Evolutionary conservation across 2,888 invertebrate genomes (phyloP).

Genomic region (Ephialtes manifestator): DNA sequence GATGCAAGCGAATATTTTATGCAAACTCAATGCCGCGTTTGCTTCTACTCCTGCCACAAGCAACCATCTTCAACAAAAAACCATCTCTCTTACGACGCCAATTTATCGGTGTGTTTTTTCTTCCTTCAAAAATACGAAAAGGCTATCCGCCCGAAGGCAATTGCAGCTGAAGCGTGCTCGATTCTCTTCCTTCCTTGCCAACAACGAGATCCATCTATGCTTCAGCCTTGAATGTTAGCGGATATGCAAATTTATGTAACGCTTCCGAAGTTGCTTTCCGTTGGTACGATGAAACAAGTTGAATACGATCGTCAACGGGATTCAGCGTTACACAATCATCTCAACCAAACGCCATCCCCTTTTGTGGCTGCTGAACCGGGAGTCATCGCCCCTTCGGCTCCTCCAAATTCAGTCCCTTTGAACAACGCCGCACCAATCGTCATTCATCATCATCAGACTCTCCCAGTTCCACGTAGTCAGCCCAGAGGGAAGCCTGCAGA

Average conservation of each 20-base stretch:
- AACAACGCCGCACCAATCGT: slow-evolving; percentile 43
- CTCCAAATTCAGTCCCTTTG: slow-evolving; percentile 39
- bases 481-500: slow-evolving; percentile 36
- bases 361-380: neutral
- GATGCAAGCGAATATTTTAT: slow-evolving; percentile 77
- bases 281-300: slow-evolving; percentile 5
- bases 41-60: slow-evolving; percentile 66
- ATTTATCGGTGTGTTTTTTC: slow-evolving; percentile 39
- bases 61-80: slow-evolving; percentile 30
- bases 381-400: slow-evolving; percentile 12
- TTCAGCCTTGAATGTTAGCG: neutral
- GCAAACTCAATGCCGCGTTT: slow-evolving; percentile 72
- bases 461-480: slow-evolving; percentile 13
- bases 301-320: neutral
- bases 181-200: slow-evolving; percentile 10
- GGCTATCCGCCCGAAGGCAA: slow-evolving; percentile 40
- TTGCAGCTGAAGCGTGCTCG: slow-evolving; percentile 35
- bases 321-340: neutral
- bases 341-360: neutral
- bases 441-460: slow-evolving; percentile 56
- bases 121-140: slow-evolving; percentile 44
- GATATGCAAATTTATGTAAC: slow-evolving; percentile 6
- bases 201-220: neutral
- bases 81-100: slow-evolving; percentile 16
- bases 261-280: slow-evolving; percentile 1